Percentiles rank a stretch among this genome's conserved stretches.
Evolutionary conservation across 2,888 invertebrate species (phyloP).

Genomic region (Epistrophella euchroma): DNA sequence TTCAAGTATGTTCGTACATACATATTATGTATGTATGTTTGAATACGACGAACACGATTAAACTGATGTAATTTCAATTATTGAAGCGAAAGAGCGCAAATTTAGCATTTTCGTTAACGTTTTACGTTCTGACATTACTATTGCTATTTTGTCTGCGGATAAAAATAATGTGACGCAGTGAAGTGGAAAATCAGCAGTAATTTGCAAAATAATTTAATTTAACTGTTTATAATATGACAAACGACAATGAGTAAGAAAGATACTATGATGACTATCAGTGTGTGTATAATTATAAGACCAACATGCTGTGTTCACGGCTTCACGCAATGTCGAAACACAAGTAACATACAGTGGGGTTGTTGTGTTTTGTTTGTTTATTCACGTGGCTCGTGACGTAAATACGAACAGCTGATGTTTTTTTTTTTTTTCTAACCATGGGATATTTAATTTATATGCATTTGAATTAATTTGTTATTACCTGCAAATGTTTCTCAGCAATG

Average conservation of each 20-base stretch:
- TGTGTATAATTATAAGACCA: neutral
- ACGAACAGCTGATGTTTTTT: conserved; percentile 9
- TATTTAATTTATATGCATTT: neutral
- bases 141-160: conserved; percentile 56
- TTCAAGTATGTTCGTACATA: conserved; percentile 42
- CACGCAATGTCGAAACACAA: conserved; percentile 36
- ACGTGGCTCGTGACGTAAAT: conserved; percentile 22
- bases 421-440: neutral
- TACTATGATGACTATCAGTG: conserved; percentile 3
- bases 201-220: conserved; percentile 73
- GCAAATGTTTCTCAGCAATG: too few species aligned
- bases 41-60: conserved; percentile 48
- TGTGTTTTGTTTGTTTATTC: conserved; percentile 14
- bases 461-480: neutral
- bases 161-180: conserved; percentile 65
- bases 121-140: conserved; percentile 40
- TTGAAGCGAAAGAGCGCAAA: conserved; percentile 68
- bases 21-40: neutral
- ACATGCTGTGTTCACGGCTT: conserved; percentile 14
- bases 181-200: conserved; percentile 72
- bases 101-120: conserved; percentile 54
- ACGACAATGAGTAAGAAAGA: neutral
- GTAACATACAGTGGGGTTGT: neutral
- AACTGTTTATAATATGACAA: conserved; percentile 44
- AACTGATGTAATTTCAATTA: conserved; percentile 73